These are phyloP conservation scores for Caenorhabditis sp. DNA, from an alignment of 2,888 invertebrate genomes.

Conservation along the genomic window DNA sequence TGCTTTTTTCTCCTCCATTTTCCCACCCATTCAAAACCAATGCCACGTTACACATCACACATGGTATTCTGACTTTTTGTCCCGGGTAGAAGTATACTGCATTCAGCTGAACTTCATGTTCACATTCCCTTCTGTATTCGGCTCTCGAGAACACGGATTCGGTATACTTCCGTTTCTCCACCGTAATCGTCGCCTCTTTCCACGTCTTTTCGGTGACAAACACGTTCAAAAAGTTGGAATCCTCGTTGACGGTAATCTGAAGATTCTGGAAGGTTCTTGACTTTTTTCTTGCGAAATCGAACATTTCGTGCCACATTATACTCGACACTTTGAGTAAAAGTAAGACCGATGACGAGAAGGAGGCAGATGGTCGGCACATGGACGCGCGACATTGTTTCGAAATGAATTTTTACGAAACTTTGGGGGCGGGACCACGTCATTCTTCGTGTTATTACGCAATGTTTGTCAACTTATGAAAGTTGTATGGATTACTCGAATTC, in stretches of 20 bases:
- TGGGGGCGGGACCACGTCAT: neutral
- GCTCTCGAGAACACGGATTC: constrained; percentile 25
- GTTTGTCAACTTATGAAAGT: too few species aligned
- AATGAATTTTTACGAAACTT: constrained; percentile 5
- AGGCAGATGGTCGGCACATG: constrained; percentile 8
- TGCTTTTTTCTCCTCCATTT: neutral
- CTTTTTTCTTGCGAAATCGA: too few species aligned
- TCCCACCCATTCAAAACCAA: constrained; percentile 48
- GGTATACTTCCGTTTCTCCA: constrained; percentile 6
- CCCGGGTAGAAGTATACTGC: constrained; percentile 52
- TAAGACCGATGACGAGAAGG: neutral
- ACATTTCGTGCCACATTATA: constrained; percentile 22
- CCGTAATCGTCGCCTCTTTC: constrained; percentile 15
- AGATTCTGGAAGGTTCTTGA: neutral
- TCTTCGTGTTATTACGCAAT: too few species aligned
- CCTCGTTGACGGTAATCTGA: constrained; percentile 16
- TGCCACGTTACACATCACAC: constrained; percentile 48
- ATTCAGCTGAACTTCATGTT: constrained; percentile 16
- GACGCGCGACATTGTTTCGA: constrained; percentile 13
- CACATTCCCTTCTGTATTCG: constrained; percentile 20
- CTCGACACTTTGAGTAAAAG: neutral
- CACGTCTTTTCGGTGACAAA: constrained; percentile 33
- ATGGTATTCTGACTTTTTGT: constrained; percentile 32
- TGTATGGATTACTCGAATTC: too few species aligned
- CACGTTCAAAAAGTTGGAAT: constrained; percentile 7